These are phyloP conservation scores for Otus scops DNA, from an alignment of 2,797 vertebrate genomes.

Conservation along the genomic window DNA sequence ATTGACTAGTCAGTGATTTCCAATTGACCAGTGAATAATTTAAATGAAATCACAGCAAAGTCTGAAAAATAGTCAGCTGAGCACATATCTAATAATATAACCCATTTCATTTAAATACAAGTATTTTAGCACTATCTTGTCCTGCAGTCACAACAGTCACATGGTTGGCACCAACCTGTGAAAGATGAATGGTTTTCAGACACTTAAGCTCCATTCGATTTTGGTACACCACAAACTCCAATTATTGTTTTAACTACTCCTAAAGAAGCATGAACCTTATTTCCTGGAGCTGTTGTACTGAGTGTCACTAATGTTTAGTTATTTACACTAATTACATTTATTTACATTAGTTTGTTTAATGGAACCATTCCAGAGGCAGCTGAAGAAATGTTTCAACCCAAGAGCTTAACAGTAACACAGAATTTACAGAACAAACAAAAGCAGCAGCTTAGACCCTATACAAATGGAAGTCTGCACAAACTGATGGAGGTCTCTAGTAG, in stretches of 20 bases:
- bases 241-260: background rate
- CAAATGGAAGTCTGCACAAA: background rate
- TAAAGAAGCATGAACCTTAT: background rate
- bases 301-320: background rate
- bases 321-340: background rate
- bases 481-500: background rate
- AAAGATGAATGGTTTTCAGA: background rate
- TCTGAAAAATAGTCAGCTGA: background rate
- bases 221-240: background rate
- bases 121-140: background rate
- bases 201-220: background rate
- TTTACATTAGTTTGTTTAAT: background rate
- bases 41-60: background rate
- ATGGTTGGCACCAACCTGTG: background rate
- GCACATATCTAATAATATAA: background rate
- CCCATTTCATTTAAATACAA: background rate
- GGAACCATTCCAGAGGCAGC: background rate
- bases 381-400: background rate
- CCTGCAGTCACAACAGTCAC: background rate
- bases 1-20: background rate
- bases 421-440: background rate
- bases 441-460: background rate
- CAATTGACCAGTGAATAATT: background rate
- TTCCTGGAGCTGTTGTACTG: background rate
- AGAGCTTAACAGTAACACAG: background rate